Percentiles rank a stretch among this genome's conserved stretches.
Evolutionary conservation across 2,888 invertebrate genomes (phyloP).

Genomic region (Acleris laterana): DNA sequence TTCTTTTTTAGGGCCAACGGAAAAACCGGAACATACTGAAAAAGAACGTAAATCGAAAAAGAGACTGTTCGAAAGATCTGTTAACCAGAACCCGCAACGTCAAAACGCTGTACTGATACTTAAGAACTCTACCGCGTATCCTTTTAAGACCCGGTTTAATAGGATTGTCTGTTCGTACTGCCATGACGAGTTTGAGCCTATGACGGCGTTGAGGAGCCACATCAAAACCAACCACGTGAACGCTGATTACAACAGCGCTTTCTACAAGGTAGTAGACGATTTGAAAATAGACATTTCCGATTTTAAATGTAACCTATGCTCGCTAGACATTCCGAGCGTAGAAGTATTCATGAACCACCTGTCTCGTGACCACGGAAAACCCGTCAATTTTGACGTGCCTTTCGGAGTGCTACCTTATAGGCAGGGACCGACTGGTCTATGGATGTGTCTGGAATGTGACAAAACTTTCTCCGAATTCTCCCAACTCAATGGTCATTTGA

Average conservation of each 20-base stretch:
- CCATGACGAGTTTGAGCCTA: conserved; percentile 74
- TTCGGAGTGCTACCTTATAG: conserved; percentile 76
- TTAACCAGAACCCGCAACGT: conserved; percentile 77
- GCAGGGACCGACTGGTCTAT: conserved; percentile 65
- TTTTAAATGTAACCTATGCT: conserved; percentile 69
- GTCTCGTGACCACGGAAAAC: conserved; percentile 63
- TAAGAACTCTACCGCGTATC: conserved; percentile 73
- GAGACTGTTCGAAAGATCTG: conserved; percentile 78
- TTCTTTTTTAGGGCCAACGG: conserved; percentile 79
- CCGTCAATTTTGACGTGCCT: conserved; percentile 71
- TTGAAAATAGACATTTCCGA: conserved; percentile 75
- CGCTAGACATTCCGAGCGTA: conserved; percentile 59
- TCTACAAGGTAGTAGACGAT: conserved; percentile 75
- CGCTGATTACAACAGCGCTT: conserved; percentile 74
- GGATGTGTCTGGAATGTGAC: conserved; percentile 76
- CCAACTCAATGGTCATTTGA: conserved; percentile 72
- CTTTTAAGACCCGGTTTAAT: conserved; percentile 79
- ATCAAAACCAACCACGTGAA: conserved; percentile 64
- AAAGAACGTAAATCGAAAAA: conserved; percentile 76
- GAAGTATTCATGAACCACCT: conserved; percentile 73
- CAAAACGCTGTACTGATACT: conserved; percentile 76
- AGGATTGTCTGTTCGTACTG: conserved; percentile 77
- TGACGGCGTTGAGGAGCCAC: conserved; percentile 70
- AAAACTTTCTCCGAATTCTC: conserved; percentile 72
- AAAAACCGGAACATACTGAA: conserved; percentile 66